A percentile compares a stretch with the other conserved stretches of the same genome.
Conservation (phyloP, 2,113 vertebrate species). For the Planiliza haematocheilus region DNA sequence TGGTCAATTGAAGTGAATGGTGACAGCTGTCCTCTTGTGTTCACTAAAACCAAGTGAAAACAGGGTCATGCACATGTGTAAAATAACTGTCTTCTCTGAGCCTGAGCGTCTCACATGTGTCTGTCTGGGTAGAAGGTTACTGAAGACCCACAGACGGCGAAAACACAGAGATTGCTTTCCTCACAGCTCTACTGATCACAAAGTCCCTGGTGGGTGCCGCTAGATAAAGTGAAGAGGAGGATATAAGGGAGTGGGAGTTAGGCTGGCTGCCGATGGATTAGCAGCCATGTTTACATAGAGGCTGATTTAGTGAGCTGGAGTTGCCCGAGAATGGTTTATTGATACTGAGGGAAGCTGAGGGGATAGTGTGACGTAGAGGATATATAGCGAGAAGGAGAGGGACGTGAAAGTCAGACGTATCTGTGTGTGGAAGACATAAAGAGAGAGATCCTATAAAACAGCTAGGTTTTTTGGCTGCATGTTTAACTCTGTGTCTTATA, state of each 20-base stretch:
- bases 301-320: slow-evolving; percentile 65
- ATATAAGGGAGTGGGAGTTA: slow-evolving; percentile 62
- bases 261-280: slow-evolving; percentile 73
- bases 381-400: slow-evolving; percentile 25
- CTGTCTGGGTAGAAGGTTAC: slow-evolving; percentile 29
- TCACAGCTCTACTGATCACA: slow-evolving; percentile 64
- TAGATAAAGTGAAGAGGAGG: slow-evolving; percentile 67
- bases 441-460: slow-evolving; percentile 20
- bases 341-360: slow-evolving; percentile 42
- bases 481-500: neutral
- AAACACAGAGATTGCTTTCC: slow-evolving; percentile 54
- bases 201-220: slow-evolving; percentile 51
- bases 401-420: slow-evolving; percentile 3
- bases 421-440: slow-evolving; percentile 2
- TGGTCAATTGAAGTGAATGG: too few species aligned
- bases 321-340: slow-evolving; percentile 69
- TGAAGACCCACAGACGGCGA: slow-evolving; percentile 35
- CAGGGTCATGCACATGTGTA: neutral
- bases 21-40: too few species aligned
- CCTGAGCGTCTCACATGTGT: slow-evolving; percentile 18
- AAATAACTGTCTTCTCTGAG: slow-evolving; percentile 6
- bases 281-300: slow-evolving; percentile 73
- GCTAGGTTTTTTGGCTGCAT: neutral
- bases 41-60: too few species aligned
- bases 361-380: slow-evolving; percentile 31